These are phyloP conservation scores for Drosophila nasuta DNA, from an alignment of 1,140 invertebrate genomes.

Conservation along the genomic window DNA sequence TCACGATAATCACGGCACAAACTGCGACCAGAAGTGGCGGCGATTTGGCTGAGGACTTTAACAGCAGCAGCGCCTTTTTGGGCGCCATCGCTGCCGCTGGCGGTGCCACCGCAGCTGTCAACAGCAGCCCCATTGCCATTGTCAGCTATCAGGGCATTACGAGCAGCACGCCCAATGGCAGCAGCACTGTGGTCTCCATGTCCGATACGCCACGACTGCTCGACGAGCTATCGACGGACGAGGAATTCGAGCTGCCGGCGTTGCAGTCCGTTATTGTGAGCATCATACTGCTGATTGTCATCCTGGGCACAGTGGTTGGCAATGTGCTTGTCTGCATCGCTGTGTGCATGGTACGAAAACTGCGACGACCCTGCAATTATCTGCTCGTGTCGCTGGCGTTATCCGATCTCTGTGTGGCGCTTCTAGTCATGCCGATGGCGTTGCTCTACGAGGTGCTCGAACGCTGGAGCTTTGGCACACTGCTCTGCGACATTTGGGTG, in stretches of 20 bases:
- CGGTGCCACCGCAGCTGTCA: conserved; percentile 14
- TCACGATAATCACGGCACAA: conserved; percentile 32
- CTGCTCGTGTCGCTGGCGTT: conserved; percentile 96
- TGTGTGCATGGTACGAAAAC: conserved; percentile 93
- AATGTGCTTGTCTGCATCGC: conserved; percentile 96
- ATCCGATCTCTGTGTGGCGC: conserved; percentile 93
- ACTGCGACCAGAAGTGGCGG: neutral
- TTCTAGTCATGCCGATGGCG: conserved; percentile 94
- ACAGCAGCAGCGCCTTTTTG: conserved; percentile 72
- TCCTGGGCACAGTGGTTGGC: conserved; percentile 93
- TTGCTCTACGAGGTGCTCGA: conserved; percentile 92
- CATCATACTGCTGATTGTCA: conserved; percentile 90
- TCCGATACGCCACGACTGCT: conserved; percentile 57
- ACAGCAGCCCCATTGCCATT: conserved; percentile 70
- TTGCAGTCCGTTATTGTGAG: conserved; percentile 89
- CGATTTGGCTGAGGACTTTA: conserved; percentile 46
- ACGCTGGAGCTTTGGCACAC: conserved; percentile 93
- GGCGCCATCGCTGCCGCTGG: conserved; percentile 58
- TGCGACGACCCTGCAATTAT: conserved; percentile 94
- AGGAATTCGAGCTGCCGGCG: conserved; percentile 84
- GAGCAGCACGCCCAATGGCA: conserved; percentile 58
- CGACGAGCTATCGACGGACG: conserved; percentile 59
- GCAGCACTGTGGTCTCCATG: conserved; percentile 53
- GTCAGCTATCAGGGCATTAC: conserved; percentile 55
- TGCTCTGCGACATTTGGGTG: conserved; percentile 94